Conservation (phyloP, 2,113 vertebrate species). For the Paradoxurus hermaphroditus region DNA sequence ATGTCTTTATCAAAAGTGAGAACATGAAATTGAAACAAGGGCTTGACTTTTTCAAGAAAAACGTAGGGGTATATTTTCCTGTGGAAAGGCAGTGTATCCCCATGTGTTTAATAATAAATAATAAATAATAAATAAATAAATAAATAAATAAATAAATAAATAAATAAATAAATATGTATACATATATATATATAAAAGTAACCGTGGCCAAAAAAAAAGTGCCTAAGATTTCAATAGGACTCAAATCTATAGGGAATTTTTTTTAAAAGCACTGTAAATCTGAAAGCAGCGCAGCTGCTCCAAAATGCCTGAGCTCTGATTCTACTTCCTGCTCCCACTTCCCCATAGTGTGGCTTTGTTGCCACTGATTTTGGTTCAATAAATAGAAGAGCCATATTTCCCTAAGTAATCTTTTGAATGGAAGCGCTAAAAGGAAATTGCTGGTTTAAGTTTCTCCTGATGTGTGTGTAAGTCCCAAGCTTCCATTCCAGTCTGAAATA, state of each 20-base stretch:
- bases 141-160: too few species aligned
- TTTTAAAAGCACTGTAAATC: not conserved
- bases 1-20: not conserved
- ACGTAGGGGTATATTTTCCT: not conserved
- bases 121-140: too few species aligned
- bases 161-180: too few species aligned
- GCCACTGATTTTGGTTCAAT: not conserved
- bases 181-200: not conserved
- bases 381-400: not conserved
- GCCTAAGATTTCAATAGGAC: not conserved
- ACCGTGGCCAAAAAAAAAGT: not conserved
- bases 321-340: too few species aligned
- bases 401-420: not conserved
- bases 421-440: not conserved
- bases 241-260: not conserved
- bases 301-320: fast-evolving
- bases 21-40: not conserved
- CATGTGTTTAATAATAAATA: not conserved
- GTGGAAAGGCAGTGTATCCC: not conserved
- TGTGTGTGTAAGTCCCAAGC: not conserved
- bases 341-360: fast-evolving
- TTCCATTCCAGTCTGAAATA: not conserved
- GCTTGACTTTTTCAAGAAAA: not conserved
- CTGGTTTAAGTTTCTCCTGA: not conserved
- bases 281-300: not conserved